phyloP scores from a whole-genome alignment of 2,113 vertebrate species.

The Sinocyclocheilus anshuiensis region DNA sequence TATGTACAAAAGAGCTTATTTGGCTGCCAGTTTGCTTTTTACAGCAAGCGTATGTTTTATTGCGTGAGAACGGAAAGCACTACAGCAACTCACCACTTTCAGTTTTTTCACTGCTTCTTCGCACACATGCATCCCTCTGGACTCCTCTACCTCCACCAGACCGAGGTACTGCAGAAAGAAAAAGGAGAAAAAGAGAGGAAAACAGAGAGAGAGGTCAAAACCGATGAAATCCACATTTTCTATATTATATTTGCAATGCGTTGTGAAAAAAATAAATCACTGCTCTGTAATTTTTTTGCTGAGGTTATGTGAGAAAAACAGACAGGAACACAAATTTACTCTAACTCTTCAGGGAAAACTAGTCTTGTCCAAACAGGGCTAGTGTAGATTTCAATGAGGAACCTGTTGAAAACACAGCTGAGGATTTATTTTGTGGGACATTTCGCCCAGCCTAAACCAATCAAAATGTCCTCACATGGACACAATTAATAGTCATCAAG shows the following conservation, averaged over 20 bases:
- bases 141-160: slow-evolving; percentile 90
- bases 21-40: background rate
- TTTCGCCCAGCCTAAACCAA: slow-evolving; percentile 7
- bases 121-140: slow-evolving; percentile 92
- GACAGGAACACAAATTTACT: slow-evolving; percentile 9
- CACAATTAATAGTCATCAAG: slow-evolving; percentile 16
- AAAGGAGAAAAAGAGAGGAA: background rate
- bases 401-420: background rate
- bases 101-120: slow-evolving; percentile 93
- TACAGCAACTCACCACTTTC: slow-evolving; percentile 80
- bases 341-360: background rate
- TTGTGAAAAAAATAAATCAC: background rate
- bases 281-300: background rate
- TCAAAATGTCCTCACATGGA: background rate
- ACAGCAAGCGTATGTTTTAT: background rate
- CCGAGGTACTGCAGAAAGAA: slow-evolving; percentile 82
- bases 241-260: background rate
- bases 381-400: background rate
- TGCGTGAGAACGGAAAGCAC: background rate
- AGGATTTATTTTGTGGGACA: background rate
- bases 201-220: background rate
- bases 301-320: background rate
- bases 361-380: background rate
- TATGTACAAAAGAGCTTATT: background rate
- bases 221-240: slow-evolving; percentile 1